Base-by-base conservation (phyloP, 2,797 vertebrate genomes). In the Thunnus albacares region DNA sequence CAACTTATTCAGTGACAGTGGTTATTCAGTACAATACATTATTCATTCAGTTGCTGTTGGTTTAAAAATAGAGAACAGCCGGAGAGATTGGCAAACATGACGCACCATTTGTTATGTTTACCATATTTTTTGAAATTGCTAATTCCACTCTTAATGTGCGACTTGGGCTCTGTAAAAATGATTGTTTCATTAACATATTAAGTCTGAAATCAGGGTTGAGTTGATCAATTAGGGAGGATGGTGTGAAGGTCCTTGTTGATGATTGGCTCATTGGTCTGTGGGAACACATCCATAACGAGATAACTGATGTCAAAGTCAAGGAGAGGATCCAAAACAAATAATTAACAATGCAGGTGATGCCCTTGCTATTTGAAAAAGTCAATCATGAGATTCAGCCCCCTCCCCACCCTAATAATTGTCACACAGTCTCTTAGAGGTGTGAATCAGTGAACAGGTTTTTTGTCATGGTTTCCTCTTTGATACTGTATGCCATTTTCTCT, bases 381-480 rank as follows among this genome's bases (percentile, higher is more conserved):
- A 61, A 53, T 45, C 35, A 17, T 61, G 6, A 24, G 58, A 8
- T 35, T 58, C 8, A 47, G 4, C 8, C n/a, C 13, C 35, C 1
- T 28, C 13, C 10, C 26, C 15, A 49, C 4, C 20, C 10, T 22
- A 24, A 20, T 47, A 3, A 30, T 51, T n/a, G 4, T 20, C 3
- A 30, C 28, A 65, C 22, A 60, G 18, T 49, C 18, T n/a, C 12
- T 67, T 22, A 55, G 26, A 68, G 45, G 12, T 71, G 55, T 70
- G 63, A 58, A 58, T 71, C 51, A 51, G 20, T 61, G 47, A 78
- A 64, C 14, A 22, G 18, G 18, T 51, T 3, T 1, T 28, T 18
- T 45, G 28, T 58, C 26, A 6, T 75, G 22, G 75, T 66, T 60
- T 87, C 13, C 26, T 64, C 77, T 86, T 75, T 60, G 51, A 79